Percentiles rank a stretch among this genome's conserved stretches.
These are phyloP conservation scores for Semicossyphus pulcher DNA, from an alignment of 2,113 vertebrate genomes.

Conservation along the genomic window DNA sequence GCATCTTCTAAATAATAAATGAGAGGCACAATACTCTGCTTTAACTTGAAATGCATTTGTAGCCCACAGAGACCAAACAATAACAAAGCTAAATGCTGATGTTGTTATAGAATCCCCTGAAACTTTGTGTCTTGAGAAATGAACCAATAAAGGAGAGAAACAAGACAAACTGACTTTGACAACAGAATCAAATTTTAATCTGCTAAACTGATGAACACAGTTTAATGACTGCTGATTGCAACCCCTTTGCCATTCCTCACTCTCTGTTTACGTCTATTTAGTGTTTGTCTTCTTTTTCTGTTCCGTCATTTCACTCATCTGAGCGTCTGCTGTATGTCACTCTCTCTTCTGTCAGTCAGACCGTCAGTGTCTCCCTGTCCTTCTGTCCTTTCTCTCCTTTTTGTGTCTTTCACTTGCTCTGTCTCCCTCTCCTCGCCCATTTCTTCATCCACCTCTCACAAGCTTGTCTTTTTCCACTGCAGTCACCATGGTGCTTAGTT, in stretches of 20 bases:
- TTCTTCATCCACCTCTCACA: slow-evolving; percentile 13
- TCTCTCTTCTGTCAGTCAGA: background rate
- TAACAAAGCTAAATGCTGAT: slow-evolving; percentile 53
- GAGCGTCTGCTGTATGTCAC: background rate
- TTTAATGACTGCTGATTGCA: slow-evolving; percentile 57
- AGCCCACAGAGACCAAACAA: slow-evolving; percentile 45
- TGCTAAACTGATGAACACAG: slow-evolving; percentile 39
- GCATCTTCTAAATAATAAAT: slow-evolving; percentile 49
- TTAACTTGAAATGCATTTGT: slow-evolving; percentile 33
- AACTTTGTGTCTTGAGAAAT: slow-evolving; percentile 48
- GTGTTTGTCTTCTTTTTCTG: slow-evolving; percentile 12
- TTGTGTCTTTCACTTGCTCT: slow-evolving; percentile 9
- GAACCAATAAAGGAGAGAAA: slow-evolving; percentile 44
- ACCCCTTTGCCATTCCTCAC: slow-evolving; percentile 13
- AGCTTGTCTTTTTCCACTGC: slow-evolving; percentile 25
- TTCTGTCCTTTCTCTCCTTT: background rate
- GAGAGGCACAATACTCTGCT: slow-evolving; percentile 17
- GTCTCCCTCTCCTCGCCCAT: slow-evolving; percentile 2
- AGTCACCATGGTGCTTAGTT: slow-evolving; percentile 29
- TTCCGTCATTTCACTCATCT: background rate
- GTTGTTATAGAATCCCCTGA: slow-evolving; percentile 41
- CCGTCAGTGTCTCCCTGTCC: background rate
- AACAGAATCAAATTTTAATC: slow-evolving; percentile 46
- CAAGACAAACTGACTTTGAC: slow-evolving; percentile 45
- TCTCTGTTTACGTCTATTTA: slow-evolving; percentile 14